Conservation (phyloP, 2,888 invertebrate genomes). For the Leptinotarsa juncta region DNA sequence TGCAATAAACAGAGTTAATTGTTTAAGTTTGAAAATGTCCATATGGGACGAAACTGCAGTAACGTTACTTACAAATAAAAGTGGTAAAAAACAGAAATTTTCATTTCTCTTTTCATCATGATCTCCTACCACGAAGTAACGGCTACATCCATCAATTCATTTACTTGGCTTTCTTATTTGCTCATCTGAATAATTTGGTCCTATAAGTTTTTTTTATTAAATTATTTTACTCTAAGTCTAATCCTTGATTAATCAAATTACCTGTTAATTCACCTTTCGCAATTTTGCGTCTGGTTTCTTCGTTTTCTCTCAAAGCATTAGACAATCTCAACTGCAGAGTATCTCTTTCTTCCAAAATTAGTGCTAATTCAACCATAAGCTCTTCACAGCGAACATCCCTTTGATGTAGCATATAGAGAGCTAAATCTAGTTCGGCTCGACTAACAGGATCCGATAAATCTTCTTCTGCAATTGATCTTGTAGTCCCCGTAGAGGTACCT, state of each 20-base stretch:
- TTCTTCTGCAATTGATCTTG: slow-evolving; percentile 41
- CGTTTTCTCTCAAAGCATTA: slow-evolving; percentile 81
- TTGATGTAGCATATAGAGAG: slow-evolving; percentile 87
- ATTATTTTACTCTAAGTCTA: too few species aligned
- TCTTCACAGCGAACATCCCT: slow-evolving; percentile 89
- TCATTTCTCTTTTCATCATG: too few species aligned
- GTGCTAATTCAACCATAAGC: slow-evolving; percentile 84
- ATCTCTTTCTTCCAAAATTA: slow-evolving; percentile 86
- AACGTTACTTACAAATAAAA: too few species aligned
- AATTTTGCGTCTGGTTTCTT: slow-evolving; percentile 68
- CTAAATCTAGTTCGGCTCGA: slow-evolving; percentile 80
- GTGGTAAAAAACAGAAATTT: too few species aligned
- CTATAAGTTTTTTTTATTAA: too few species aligned
- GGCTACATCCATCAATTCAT: too few species aligned
- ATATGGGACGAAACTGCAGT: too few species aligned
- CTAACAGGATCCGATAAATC: slow-evolving; percentile 58
- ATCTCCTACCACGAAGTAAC: too few species aligned
- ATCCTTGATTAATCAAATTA: neutral
- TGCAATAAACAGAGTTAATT: too few species aligned
- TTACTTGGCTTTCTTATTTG: too few species aligned
- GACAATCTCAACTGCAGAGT: slow-evolving; percentile 85
- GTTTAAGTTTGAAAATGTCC: too few species aligned
- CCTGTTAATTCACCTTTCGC: slow-evolving; percentile 31
- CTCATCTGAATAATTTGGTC: too few species aligned
- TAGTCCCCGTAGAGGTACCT: slow-evolving; percentile 25